A percentile compares a stretch with the other conserved stretches of the same genome.
Evolutionary conservation across 2,113 vertebrate genomes (phyloP).

Genomic region (Platycercus adscitus): DNA sequence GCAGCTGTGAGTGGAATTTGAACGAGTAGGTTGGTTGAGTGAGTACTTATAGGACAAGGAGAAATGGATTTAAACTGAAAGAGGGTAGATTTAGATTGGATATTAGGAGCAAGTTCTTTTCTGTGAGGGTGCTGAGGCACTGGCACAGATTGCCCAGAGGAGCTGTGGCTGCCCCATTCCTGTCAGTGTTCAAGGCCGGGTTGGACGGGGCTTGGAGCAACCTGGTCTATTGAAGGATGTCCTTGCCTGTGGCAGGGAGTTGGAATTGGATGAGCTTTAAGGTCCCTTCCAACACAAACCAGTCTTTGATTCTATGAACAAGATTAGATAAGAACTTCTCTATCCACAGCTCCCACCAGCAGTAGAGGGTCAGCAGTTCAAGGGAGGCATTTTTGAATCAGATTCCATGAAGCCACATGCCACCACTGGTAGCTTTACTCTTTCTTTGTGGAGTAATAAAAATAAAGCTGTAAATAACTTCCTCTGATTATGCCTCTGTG

Average conservation of each 20-base stretch:
- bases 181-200: not conserved
- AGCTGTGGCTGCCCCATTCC: not conserved
- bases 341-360: not conserved
- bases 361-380: not conserved
- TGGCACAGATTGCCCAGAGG: not conserved
- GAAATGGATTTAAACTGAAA: not conserved
- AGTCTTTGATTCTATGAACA: not conserved
- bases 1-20: not conserved
- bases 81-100: not conserved
- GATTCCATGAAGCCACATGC: not conserved
- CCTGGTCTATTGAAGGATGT: not conserved
- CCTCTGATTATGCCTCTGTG: not conserved
- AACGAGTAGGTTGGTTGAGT: not conserved
- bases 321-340: not conserved
- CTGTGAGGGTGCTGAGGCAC: not conserved
- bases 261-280: not conserved
- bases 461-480: not conserved
- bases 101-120: not conserved
- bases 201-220: not conserved
- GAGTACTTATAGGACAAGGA: not conserved
- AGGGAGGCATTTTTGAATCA: not conserved
- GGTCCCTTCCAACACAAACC: not conserved
- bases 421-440: not conserved
- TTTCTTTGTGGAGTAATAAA: not conserved
- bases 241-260: not conserved